Evolutionary conservation across 2,113 vertebrate genomes (phyloP), one percentile per base, ranked within the genome.

Genomic region (Lathamus discolor): DNA sequence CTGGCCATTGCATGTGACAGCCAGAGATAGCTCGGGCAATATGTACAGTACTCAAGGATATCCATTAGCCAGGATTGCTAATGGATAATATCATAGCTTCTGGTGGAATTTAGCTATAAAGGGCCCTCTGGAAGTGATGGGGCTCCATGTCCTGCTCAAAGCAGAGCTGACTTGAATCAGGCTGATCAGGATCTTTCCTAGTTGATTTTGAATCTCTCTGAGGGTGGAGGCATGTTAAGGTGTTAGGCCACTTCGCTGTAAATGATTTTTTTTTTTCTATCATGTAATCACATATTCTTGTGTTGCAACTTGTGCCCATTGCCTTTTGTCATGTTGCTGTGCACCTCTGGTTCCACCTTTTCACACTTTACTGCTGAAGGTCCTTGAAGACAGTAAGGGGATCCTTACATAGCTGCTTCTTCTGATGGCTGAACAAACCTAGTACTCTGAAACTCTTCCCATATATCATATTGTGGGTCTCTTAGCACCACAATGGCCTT

Each of bases 1-100:
- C 70, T 61, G 57, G 23, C 55, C 8, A 3, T 63, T 67, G 37
- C 28, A 19, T 41, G 37, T 0, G 0, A 44, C 31, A 72, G 23
- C 22, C 20, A 33, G 80, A 77, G 13, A 10, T 41, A n/a, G 39
- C 22, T 88, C 27, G 27, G 55, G 39, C 86, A n/a, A 20, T 63
- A 25, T 29, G 35, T 77, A 5, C 4, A 29, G 52, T 67, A 61
- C 57, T 64, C 67, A 54, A 57, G 13, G 31, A 25, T 72, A 51
- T 64, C 35, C 35, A 11, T 48, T 43, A 62, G 14, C 24, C 68
- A 66, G 63, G 37, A 49, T 39, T 68, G 37, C 28, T 80, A 4
- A 33, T 69, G 23, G 10, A 43, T 54, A 82, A 48, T 61, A 73
- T 63, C 16, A 25, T 17, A 25, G 25, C 46, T 92, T 85, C 22